Evolutionary conservation across 2,113 vertebrate genomes (phyloP).

Genomic region (Pontoporia blainvillei): DNA sequence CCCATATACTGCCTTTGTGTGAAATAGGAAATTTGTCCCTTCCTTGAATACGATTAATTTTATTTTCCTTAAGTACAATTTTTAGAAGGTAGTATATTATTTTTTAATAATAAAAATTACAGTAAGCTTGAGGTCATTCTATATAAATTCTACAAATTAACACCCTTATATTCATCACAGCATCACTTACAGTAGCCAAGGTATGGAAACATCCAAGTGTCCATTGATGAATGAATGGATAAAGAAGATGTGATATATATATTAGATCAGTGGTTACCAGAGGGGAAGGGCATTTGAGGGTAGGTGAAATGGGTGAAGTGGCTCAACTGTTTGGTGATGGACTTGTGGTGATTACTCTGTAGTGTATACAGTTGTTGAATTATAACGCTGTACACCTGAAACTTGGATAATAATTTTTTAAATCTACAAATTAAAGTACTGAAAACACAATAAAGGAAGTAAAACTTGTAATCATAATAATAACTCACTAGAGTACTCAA

Average conservation of each 20-base stretch:
- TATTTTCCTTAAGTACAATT: neutral
- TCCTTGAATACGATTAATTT: neutral
- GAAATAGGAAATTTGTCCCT: neutral
- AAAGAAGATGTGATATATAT: neutral
- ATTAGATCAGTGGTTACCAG: neutral
- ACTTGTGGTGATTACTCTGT: neutral
- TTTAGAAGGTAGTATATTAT: neutral
- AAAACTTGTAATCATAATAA: neutral
- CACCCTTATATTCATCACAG: neutral
- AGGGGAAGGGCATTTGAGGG: neutral
- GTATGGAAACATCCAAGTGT: neutral
- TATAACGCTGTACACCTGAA: neutral
- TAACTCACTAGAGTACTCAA: neutral
- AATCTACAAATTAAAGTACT: constrained; percentile 21
- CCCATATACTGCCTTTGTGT: neutral
- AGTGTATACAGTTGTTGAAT: neutral
- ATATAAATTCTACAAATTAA: constrained; percentile 7
- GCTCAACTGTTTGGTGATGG: neutral
- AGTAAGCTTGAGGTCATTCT: neutral
- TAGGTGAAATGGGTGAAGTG: neutral
- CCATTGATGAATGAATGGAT: neutral
- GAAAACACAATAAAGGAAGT: neutral
- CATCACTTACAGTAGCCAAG: neutral
- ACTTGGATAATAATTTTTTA: neutral
- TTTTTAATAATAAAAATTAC: neutral